These are phyloP conservation scores for Pammene fasciana DNA, from an alignment of 2,888 invertebrate species.

Conservation along the genomic window DNA sequence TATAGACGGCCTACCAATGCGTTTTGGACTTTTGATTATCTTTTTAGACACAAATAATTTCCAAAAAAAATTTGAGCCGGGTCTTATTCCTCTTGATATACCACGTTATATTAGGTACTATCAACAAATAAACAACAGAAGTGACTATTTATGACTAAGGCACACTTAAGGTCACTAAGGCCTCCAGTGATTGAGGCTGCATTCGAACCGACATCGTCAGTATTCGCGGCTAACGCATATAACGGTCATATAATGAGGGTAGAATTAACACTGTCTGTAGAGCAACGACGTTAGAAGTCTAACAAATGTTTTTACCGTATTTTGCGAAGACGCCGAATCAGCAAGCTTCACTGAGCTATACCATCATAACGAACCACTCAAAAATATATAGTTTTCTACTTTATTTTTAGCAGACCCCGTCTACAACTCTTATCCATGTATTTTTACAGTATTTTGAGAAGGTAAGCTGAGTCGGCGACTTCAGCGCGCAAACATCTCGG, in stretches of 20 bases:
- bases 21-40: background rate
- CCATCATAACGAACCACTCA: too few relatives aligned
- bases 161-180: too few relatives aligned
- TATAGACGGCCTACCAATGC: background rate
- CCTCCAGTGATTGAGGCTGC: too few relatives aligned
- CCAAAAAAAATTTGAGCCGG: too few relatives aligned
- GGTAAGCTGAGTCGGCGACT: constrained; percentile 4
- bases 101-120: too few relatives aligned
- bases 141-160: too few relatives aligned
- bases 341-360: background rate
- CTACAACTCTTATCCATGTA: background rate
- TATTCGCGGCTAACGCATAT: too few relatives aligned
- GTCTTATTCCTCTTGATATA: too few relatives aligned
- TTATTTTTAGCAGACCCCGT: background rate
- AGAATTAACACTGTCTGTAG: background rate
- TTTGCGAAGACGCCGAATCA: background rate
- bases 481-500: constrained; percentile 29
- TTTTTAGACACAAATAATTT: too few relatives aligned
- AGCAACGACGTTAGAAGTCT: too few relatives aligned
- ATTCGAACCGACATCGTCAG: too few relatives aligned
- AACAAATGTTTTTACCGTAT: background rate
- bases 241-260: background rate
- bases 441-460: constrained; percentile 12
- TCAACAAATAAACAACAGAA: too few relatives aligned
- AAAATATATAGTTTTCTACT: background rate